These are phyloP conservation scores for Aphelinus atriplicis DNA, from an alignment of 1,140 invertebrate genomes.

Conservation along the genomic window DNA sequence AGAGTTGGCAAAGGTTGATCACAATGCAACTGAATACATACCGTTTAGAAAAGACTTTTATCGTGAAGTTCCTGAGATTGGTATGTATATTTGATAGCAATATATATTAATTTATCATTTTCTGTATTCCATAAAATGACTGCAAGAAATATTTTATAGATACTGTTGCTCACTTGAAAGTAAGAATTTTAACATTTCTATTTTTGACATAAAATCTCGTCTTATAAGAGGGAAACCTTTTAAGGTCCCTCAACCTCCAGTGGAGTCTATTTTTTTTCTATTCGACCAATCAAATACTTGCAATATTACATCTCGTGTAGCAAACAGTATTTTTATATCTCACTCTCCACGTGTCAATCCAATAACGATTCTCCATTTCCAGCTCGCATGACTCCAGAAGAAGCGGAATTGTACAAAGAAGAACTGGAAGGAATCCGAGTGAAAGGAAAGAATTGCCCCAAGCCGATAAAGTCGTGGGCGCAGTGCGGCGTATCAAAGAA, in stretches of 20 bases:
- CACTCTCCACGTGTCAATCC: background rate
- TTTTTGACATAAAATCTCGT: too few species aligned
- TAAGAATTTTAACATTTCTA: too few species aligned
- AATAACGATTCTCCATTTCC: constrained; percentile 56
- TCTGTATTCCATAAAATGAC: background rate
- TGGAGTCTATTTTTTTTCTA: too few species aligned
- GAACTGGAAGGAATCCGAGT: constrained; percentile 88
- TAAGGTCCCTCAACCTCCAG: too few species aligned
- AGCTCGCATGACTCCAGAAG: constrained; percentile 89
- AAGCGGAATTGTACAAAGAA: constrained; percentile 85
- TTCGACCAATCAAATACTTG: too few species aligned
- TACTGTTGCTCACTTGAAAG: background rate
- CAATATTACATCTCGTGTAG: background rate
- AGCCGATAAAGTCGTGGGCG: constrained; percentile 96
- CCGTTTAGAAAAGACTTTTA: constrained; percentile 97
- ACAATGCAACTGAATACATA: constrained; percentile 83
- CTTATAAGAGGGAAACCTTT: too few species aligned
- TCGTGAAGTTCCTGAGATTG: constrained; percentile 88
- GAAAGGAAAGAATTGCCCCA: constrained; percentile 90
- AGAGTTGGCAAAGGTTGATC: constrained; percentile 90
- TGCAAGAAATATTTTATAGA: background rate
- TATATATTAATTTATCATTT: background rate
- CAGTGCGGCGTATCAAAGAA: constrained; percentile 98
- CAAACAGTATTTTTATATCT: background rate
- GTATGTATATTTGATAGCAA: constrained; percentile 42